Base-by-base conservation (phyloP, 2,797 vertebrate genomes). In the Sebastes minor region DNA sequence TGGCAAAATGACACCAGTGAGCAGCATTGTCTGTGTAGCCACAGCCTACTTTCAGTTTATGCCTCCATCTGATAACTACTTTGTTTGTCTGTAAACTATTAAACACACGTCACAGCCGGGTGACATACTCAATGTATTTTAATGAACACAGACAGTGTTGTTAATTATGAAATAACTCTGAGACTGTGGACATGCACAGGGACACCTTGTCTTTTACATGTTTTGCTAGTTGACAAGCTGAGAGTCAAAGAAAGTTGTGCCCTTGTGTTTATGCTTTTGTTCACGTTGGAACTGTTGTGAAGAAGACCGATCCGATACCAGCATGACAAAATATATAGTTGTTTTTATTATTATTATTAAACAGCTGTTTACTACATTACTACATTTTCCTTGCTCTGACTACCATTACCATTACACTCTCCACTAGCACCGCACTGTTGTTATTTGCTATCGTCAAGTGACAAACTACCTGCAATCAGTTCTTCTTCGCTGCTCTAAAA, bases 121-220 rank as follows among this genome's bases (percentile, higher is more conserved):
- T 35, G 18, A 61, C 20, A 22, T 23, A 9, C 28, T n/a, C 2
- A 13, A 5, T 32, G 14, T 11, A 20, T 18, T 49, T 49, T 20
- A 3, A 49, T 49, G 42, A 18, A 49, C 42, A 49, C 7, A 3
- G 16, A 7, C 42, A 20, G 42, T 49, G 16, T 46, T 46, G 42
- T 46, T 62, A 11, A 30, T 68, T 67, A 2, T 55, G 30, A 20
- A 80, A 35, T 46, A 60, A 10, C 32, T 56, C 16, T 5, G 7
- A n/a, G 16, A 69, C 20, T 42, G 2, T 10, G 22, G 42, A 23
- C 30, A n/a, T 33, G 35, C 13, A n/a, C 49, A 71, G 16, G 11
- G 33, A 22, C 2, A 6, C 20, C 10, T 12, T 12, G 5, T 52
- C 49, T n/a, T 52, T 46, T 18, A 18, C 0, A 52, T n/a, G 0